These are phyloP conservation scores for Chaunax sp. DNA, from an alignment of 2,797 vertebrate species.

Conservation along the genomic window DNA sequence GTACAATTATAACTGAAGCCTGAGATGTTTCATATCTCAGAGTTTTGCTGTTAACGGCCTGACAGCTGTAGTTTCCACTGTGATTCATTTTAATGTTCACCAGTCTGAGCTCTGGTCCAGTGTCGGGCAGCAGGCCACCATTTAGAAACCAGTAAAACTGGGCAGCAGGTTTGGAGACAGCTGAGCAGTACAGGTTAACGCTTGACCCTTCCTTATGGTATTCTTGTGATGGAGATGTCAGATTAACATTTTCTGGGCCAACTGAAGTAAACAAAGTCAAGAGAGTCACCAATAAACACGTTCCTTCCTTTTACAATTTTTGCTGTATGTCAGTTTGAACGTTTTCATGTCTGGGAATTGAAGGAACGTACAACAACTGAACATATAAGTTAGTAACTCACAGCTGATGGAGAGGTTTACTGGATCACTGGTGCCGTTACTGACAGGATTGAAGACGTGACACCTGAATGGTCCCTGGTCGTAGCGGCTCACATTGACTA, in stretches of 20 bases:
- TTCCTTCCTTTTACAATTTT: too few species aligned
- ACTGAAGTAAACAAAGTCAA: constrained; percentile 42
- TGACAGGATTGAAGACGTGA: constrained; percentile 61
- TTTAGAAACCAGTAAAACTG: constrained; percentile 57
- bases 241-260: constrained; percentile 61
- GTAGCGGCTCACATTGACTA: constrained; percentile 53
- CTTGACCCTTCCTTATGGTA: constrained; percentile 45
- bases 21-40: constrained; percentile 42
- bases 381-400: constrained; percentile 47
- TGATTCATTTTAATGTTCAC: constrained; percentile 50
- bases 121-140: constrained; percentile 12
- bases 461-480: constrained; percentile 72
- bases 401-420: constrained; percentile 59
- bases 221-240: constrained; percentile 27
- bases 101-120: constrained; percentile 58
- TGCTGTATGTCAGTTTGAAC: background rate
- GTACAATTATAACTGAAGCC: constrained; percentile 35
- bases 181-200: constrained; percentile 61
- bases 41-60: constrained; percentile 64
- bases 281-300: background rate
- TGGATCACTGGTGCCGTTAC: constrained; percentile 35
- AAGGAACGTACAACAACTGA: too few species aligned
- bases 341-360: too few species aligned
- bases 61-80: constrained; percentile 72
- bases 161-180: constrained; percentile 58